Conservation (phyloP, 2,797 vertebrate genomes). For the Leptatherina wallacei region DNA sequence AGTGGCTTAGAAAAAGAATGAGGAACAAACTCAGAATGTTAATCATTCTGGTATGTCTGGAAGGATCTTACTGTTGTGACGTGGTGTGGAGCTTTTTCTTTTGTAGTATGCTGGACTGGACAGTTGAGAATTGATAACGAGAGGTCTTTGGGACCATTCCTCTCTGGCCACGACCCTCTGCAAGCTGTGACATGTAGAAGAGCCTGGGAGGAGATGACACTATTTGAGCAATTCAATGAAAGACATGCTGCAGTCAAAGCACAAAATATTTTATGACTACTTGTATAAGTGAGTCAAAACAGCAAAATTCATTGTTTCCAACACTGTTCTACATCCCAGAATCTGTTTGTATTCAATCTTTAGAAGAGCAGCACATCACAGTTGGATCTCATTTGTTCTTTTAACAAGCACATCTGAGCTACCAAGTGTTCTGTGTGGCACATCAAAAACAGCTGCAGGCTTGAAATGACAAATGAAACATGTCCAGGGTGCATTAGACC, state of each 20-base stretch:
- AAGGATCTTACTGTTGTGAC: constrained; percentile 67
- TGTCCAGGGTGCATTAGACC: too few relatives aligned
- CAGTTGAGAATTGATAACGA: constrained; percentile 52
- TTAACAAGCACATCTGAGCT: background rate
- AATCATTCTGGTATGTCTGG: constrained; percentile 7
- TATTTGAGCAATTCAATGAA: constrained; percentile 4
- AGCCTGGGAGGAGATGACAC: constrained; percentile 59
- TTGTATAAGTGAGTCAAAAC: background rate
- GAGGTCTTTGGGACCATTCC: constrained; percentile 82
- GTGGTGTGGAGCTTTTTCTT: constrained; percentile 53
- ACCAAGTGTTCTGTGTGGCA: accelerated
- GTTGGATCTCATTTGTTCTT: background rate
- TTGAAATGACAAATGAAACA: background rate
- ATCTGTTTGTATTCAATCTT: background rate
- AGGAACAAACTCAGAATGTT: background rate
- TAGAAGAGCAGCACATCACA: background rate
- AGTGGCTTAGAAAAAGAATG: background rate
- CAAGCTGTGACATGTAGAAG: constrained; percentile 77
- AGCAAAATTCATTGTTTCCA: background rate
- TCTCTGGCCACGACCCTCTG: constrained; percentile 79
- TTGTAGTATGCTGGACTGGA: constrained; percentile 39
- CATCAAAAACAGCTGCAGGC: background rate
- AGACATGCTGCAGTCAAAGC: background rate
- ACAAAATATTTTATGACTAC: background rate
- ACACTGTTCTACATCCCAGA: background rate